These are phyloP conservation scores for Sphinx pinastri DNA, from an alignment of 2,888 invertebrate genomes.

Conservation along the genomic window DNA sequence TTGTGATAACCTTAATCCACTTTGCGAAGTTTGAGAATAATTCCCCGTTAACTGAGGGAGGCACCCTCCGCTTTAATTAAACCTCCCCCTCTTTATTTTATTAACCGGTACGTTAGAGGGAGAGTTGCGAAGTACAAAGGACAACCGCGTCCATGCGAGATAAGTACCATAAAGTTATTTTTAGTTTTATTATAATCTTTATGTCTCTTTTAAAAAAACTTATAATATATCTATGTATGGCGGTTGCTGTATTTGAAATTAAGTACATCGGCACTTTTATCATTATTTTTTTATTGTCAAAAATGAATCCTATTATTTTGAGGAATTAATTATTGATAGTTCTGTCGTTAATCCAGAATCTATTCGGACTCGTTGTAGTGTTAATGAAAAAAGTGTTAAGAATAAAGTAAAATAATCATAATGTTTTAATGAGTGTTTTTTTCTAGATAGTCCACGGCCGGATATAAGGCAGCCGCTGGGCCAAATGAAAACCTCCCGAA, in stretches of 20 bases:
- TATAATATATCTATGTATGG: too few species aligned
- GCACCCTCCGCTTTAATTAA: conserved; percentile 25
- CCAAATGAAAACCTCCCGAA: conserved; percentile 60
- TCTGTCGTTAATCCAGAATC: too few species aligned
- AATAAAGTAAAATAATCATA: too few species aligned
- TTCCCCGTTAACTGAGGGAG: conserved; percentile 19
- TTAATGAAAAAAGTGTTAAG: too few species aligned
- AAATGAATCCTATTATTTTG: too few species aligned
- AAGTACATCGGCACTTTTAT: too few species aligned
- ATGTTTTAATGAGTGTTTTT: conserved; percentile 25
- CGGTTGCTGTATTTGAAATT: too few species aligned
- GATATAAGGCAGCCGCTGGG: conserved; percentile 61
- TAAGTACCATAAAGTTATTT: neutral
- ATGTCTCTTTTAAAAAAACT: neutral
- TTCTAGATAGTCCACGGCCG: conserved; percentile 67
- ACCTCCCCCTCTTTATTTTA: conserved; percentile 26
- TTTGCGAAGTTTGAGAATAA: conserved; percentile 20
- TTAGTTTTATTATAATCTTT: conserved; percentile 19
- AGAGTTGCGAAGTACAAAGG: conserved; percentile 9
- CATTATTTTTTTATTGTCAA: too few species aligned
- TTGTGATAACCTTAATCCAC: conserved; percentile 14
- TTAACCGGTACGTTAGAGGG: conserved; percentile 22
- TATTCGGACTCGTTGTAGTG: too few species aligned
- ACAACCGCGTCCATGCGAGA: neutral
- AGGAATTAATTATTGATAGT: too few species aligned